Percentiles rank a stretch among this genome's conserved stretches.
Evolutionary conservation across 1,140 invertebrate species (phyloP).

Genomic region (Brachionus calyciflorus): DNA sequence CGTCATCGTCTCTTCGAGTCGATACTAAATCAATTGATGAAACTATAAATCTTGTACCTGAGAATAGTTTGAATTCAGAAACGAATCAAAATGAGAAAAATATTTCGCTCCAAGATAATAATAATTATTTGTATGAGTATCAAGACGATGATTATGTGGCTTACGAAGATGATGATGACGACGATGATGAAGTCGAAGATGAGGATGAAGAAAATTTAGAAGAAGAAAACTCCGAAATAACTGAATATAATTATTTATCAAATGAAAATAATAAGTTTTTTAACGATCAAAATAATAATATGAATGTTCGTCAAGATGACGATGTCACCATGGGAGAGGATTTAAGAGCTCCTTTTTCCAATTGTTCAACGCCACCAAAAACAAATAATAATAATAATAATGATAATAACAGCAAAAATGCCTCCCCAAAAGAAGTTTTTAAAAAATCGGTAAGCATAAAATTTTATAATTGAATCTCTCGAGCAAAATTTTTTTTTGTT

Average conservation of each 20-base stretch:
- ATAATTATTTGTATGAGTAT: conserved; percentile 25
- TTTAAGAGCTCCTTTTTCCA: not conserved
- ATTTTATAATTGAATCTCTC: no score
- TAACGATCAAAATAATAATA: not conserved
- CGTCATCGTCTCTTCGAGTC: not conserved
- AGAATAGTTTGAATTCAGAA: conserved; percentile 23
- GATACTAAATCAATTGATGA: not conserved
- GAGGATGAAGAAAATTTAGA: not conserved
- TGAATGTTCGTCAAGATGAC: not conserved
- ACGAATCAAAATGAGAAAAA: not conserved
- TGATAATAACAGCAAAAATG: no score
- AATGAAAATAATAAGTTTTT: not conserved
- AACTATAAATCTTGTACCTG: not conserved
- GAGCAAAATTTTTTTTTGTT: no score
- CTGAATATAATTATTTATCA: not conserved
- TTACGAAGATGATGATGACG: conserved; percentile 27
- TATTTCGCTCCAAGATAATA: not conserved
- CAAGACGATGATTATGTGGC: conserved; percentile 26
- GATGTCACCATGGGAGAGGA: not conserved
- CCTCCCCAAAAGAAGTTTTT: no score
- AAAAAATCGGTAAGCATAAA: no score
- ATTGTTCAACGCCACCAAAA: not conserved
- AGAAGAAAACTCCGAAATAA: not conserved
- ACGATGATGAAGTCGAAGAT: not conserved
- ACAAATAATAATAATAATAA: no score